phyloP scores from a whole-genome alignment of 2,797 vertebrate genomes.

The Merluccius polli region DNA sequence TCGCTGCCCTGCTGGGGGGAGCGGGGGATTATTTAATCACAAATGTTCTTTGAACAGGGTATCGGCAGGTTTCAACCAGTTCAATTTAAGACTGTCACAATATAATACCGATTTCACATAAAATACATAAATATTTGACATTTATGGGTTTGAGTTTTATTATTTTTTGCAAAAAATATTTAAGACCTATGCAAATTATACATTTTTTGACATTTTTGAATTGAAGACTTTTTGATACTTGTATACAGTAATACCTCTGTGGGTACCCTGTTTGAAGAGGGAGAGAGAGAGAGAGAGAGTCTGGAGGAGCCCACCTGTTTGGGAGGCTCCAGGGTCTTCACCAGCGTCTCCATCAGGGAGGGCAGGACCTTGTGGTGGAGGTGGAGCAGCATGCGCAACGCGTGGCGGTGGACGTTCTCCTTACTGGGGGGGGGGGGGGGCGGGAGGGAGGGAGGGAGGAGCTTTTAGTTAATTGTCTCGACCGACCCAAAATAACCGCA shows the following conservation, averaged over 20 bases:
- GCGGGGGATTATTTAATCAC: neutral
- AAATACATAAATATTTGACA: too few species aligned
- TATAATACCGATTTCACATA: too few species aligned
- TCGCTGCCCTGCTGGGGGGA: conserved; percentile 83
- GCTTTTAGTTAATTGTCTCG: neutral
- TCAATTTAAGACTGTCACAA: too few species aligned
- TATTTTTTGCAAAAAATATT: too few species aligned
- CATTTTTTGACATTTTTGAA: too few species aligned
- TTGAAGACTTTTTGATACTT: too few species aligned
- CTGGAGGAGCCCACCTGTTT: conserved; percentile 79
- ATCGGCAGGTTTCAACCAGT: too few species aligned
- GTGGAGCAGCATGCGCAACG: conserved; percentile 87
- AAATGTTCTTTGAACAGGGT: neutral
- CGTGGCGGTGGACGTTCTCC: conserved; percentile 93
- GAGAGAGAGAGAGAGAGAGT: neutral
- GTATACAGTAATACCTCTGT: too few species aligned
- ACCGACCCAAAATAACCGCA: too few species aligned
- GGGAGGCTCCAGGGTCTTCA: conserved; percentile 89
- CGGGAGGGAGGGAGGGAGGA: neutral
- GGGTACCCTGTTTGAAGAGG: too few species aligned
- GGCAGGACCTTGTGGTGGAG: conserved; percentile 90
- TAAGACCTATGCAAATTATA: too few species aligned
- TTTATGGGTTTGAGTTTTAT: too few species aligned
- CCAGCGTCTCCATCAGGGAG: conserved; percentile 79
- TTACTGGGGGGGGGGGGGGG: conserved; percentile 79